A percentile compares a stretch with the other conserved stretches of the same genome.
Conservation (phyloP, 2,888 invertebrate species). For the Xestia sexstrigata region DNA sequence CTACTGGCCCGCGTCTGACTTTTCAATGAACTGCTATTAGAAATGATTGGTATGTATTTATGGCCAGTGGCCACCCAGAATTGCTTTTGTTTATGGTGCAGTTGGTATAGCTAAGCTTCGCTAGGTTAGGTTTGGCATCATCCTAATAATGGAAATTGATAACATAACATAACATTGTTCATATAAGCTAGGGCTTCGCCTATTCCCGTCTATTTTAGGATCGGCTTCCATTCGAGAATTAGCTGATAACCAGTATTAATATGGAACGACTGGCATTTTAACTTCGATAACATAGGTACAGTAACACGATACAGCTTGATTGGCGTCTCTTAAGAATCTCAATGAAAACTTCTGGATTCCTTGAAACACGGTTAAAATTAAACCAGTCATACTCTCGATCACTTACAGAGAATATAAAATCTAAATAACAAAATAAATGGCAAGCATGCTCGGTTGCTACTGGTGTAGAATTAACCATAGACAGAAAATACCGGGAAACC, state of each 20-base stretch:
- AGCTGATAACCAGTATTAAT: not conserved
- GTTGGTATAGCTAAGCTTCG: not conserved
- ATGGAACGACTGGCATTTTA: not conserved
- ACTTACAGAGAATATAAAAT: slow-evolving; percentile 40
- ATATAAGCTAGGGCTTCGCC: not conserved
- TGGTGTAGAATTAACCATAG: slow-evolving; percentile 30
- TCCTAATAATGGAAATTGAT: too few species aligned
- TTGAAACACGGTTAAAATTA: slow-evolving; percentile 17
- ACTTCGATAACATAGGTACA: not conserved
- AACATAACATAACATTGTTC: too few species aligned
- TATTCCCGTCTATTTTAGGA: not conserved
- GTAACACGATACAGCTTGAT: not conserved
- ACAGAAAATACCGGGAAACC: slow-evolving; percentile 26
- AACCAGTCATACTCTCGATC: slow-evolving; percentile 29
- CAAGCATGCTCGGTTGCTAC: slow-evolving; percentile 16
- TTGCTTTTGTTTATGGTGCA: not conserved
- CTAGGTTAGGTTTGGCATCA: not conserved
- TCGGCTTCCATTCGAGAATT: not conserved
- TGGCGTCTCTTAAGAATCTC: not conserved
- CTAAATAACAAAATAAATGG: slow-evolving; percentile 43
- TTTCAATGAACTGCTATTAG: slow-evolving; percentile 7
- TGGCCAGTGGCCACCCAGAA: not conserved
- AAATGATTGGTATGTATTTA: slow-evolving; percentile 9
- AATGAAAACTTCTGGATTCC: slow-evolving; percentile 6
- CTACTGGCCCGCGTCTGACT: slow-evolving; percentile 5